Base-by-base conservation (phyloP, 2,113 vertebrate species). In the Notechis scutatus region DNA sequence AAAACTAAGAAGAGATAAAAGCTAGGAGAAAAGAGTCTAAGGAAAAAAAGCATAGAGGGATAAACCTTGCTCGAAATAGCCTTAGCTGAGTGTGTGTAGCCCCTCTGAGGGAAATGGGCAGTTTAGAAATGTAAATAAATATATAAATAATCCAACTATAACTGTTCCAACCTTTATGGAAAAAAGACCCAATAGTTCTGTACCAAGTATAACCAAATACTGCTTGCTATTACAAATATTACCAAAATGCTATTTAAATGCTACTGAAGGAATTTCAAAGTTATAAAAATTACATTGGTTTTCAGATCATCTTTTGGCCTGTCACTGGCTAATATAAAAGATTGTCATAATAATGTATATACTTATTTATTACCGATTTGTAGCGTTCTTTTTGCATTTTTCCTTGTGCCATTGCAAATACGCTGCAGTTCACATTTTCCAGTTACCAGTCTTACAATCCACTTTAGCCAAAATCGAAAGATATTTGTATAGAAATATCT, bases 381-480 rank as follows among this genome's bases (percentile, higher is more conserved):
- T 52, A 97, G 95, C 1, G 99, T 98, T 96, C 98, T 98, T 0
- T 91, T 93, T 2, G 98, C 98, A 0, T 99, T 99, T 3, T 98
- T 96, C 94, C 94, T 94, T 89, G 96, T 95, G 59, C 96, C 94
- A 0, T 97, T 97, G 90, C 98, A 98, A 91, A 99, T 98, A 12
- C 99, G 98, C 97, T 99, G 99, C 92, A 99, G 95, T 95, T 99
- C 99, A 96, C 99, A 99, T 61, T 96, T 98, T 57, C 98, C 97
- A 0, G 98, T 99, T 10, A 97, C 95, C 92, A 98, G 98, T 92
- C 99, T 96, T 93, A 99, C 61, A 69, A 99, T 3, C 99, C 99
- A 99, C 97, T 99, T 99, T 94, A 99, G 91, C 98, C 99, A 99
- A 93, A 98, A 98, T 9, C 99, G 98, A 47, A 99, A 95, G 95